These are phyloP conservation scores for Allobates femoralis DNA, from an alignment of 2,797 vertebrate genomes.

Conservation along the genomic window DNA sequence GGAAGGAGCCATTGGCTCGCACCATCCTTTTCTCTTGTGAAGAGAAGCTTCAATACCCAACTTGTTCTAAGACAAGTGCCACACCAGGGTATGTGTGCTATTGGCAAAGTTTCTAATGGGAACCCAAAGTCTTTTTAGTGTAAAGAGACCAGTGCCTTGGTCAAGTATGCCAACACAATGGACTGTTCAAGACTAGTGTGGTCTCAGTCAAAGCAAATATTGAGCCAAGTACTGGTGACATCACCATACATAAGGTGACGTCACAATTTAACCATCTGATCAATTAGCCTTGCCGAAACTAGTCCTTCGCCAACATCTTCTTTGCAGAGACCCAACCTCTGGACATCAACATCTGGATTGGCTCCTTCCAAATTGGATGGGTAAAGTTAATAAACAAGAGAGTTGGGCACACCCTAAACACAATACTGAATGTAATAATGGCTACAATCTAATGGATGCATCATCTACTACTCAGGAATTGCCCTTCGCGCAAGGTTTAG, in stretches of 20 bases:
- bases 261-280: not conserved
- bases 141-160: not conserved
- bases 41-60: no score
- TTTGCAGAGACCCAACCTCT: not conserved
- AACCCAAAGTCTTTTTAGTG: not conserved
- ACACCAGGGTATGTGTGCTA: no score
- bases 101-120: not conserved
- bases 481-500: not conserved
- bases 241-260: not conserved
- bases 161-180: not conserved
- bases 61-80: no score
- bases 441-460: not conserved
- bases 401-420: not conserved
- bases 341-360: not conserved
- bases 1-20: no score
- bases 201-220: not conserved
- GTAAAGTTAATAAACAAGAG: not conserved
- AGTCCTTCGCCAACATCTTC: not conserved
- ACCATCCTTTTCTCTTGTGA: no score
- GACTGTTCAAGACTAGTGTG: not conserved
- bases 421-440: slow-evolving; percentile 5
- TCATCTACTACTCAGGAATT: not conserved
- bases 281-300: not conserved
- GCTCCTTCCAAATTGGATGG: not conserved
- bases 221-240: no score